A percentile compares a stretch with the other conserved stretches of the same genome.
phyloP scores from a whole-genome alignment of 2,888 invertebrate genomes.

The Ophion slaviceki region DNA sequence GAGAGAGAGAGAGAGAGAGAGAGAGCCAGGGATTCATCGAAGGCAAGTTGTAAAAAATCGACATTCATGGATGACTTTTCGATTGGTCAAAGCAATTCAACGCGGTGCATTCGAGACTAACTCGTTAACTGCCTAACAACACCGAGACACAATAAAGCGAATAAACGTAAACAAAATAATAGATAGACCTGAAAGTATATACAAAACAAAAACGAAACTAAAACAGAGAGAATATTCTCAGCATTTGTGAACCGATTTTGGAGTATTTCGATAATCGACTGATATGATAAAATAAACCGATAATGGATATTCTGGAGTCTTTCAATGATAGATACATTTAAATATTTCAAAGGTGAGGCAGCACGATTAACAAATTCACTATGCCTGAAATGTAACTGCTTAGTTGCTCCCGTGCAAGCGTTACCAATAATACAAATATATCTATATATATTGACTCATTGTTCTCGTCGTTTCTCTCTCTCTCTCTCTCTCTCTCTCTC shows the following conservation, averaged over 20 bases:
- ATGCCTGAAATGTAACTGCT: too few relatives aligned
- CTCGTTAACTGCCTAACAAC: neutral
- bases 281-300: too few relatives aligned
- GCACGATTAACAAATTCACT: too few relatives aligned
- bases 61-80: neutral
- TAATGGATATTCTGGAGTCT: too few relatives aligned
- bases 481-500: neutral
- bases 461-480: neutral
- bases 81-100: neutral
- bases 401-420: too few relatives aligned
- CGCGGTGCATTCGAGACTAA: neutral
- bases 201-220: neutral
- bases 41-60: neutral
- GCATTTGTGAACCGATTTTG: slow-evolving; percentile 30
- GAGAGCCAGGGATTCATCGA: slow-evolving; percentile 28
- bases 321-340: too few relatives aligned
- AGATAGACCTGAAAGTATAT: neutral
- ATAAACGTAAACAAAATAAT: slow-evolving; percentile 1
- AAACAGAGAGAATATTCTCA: slow-evolving; percentile 21
- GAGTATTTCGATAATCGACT: neutral
- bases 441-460: too few relatives aligned
- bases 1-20: slow-evolving; percentile 27
- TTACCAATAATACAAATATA: too few relatives aligned
- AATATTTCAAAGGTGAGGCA: too few relatives aligned
- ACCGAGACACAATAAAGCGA: slow-evolving; percentile 22